phyloP scores from a whole-genome alignment of 1,140 invertebrate genomes.

The Scaptomyza graminum region DNA sequence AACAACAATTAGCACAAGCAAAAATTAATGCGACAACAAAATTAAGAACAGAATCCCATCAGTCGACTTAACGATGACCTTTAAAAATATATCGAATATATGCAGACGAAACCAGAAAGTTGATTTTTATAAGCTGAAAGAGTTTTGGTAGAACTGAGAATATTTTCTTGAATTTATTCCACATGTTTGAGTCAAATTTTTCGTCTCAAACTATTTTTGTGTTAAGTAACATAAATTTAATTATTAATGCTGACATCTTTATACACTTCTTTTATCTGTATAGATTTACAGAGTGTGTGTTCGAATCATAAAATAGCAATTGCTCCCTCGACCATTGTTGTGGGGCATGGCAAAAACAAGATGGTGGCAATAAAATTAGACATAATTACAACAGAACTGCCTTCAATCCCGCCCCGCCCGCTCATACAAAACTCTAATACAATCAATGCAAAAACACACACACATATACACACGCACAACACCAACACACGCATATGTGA shows the following conservation, averaged over 20 bases:
- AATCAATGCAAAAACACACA: conserved; percentile 36
- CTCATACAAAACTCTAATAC: conserved; percentile 36
- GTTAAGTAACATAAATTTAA: no score
- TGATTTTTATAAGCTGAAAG: no score
- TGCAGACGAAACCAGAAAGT: no score
- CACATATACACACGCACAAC: conserved; percentile 31
- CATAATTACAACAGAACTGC: conserved; percentile 72
- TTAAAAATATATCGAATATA: not conserved
- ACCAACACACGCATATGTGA: conserved; percentile 25
- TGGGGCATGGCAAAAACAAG: not conserved
- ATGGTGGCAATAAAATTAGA: conserved; percentile 73
- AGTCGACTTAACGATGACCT: not conserved
- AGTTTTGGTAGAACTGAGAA: no score
- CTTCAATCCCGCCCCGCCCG: not conserved
- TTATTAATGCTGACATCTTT: no score
- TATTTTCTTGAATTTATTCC: no score
- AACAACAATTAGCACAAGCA: conserved; percentile 34
- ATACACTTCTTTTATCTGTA: not conserved
- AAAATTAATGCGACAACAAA: conserved; percentile 41
- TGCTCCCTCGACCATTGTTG: conserved; percentile 2
- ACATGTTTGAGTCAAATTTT: no score
- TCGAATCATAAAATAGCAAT: conserved; percentile 30
- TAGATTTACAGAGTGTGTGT: not conserved
- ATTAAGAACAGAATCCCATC: not conserved
- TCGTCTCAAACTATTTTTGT: no score